Base-by-base conservation (phyloP, 2,888 invertebrate species). In the Tanytarsus gracilentus region DNA sequence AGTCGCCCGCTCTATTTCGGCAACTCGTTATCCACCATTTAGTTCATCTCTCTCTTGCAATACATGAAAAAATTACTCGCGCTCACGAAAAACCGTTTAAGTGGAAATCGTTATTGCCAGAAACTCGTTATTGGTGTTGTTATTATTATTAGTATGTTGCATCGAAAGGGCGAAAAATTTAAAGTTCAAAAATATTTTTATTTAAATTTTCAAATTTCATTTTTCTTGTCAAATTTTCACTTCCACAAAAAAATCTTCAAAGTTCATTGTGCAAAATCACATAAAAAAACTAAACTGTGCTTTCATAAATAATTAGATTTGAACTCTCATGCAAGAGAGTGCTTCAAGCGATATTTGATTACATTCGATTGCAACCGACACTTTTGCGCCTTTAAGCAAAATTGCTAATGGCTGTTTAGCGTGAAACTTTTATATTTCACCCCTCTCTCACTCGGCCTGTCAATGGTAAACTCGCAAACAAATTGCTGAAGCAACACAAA, bases 351-450 rank as follows among this genome's bases (percentile, higher is more conserved):
- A n/a, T n/a, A 25, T 53, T 29, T 53, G 53, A 53, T 53, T 53
- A 53, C 39, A 14, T 53, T 53, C 25, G 53, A 53, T 33, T 33
- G 53, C 39, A 36, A 53, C 53, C 23, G 53, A 53, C 53, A 53
- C 33, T 33, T 49, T 53, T 33, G 36, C 36, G 53, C 36, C 25
- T 53, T 36, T 25, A 53, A 33, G 18, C 11, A 21, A 36, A 33
- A 18, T 16, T 53, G 53, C 36, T 53, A 53, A 36, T 53, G 36
- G 23, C 21, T 11, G 36, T 53, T 53, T 53, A 53, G 53, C 36
- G 39, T 36, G 36, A 36, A 52, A 53, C 18, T 18, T 18, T 11
- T 4, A 21, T n/a, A 21, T 18, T 2, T 18, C 27, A 27, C 27
- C 16, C n/a, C n/a, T n/a, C n/a, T 18, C n/a, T 23, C 11, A 18